Evolutionary conservation across 2,113 vertebrate genomes (phyloP), one percentile per base, ranked within the genome.

Genomic region (Corvus cornix): DNA sequence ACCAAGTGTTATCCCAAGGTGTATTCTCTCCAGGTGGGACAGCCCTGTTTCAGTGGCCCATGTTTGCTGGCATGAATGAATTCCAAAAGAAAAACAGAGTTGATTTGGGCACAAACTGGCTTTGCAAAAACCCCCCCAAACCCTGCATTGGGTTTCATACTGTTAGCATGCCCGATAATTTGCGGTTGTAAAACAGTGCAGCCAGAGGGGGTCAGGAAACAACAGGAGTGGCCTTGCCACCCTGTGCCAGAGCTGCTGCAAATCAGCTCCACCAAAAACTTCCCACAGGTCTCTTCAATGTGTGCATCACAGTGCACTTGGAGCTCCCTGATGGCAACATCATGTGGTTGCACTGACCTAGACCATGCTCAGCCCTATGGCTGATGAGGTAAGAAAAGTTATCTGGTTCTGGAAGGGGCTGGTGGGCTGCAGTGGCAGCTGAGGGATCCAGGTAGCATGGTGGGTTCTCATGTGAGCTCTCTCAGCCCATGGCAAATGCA

Each of bases 251-350:
- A 60, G 49, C n/a, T 46, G 28, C 48, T 62, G 31, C 14, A 63
- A 30, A 66, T 2, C 22, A 49, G 22, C 55, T 67, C 28, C 48
- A 81, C 1, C 2, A 33, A 79, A 69, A 7, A 3, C 35, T 62
- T 69, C 30, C 23, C 1, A 0, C 18, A 20, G 7, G 41, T 73
- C 55, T 53, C 31, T 49, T 74, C n/a, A 26, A 1, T 0, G 4
- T 14, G 5, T 30, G 20, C 30, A 23, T 7, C 20, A 9, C 28
- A 37, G 35, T 1, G 12, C 41, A 26, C 51, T 13, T 5, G 14
- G 51, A 48, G 39, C 22, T 53, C 60, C 23, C 43, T 63, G 44
- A 48, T 0, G 7, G 60, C 41, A 59, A 0, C 14, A 19, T 9
- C 27, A 2, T 10, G 13, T 14, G n/a, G 5, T 28, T 59, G 10